Evolutionary conservation across 2,888 invertebrate species (phyloP).

Genomic region (Coronaproctus castanopsis): DNA sequence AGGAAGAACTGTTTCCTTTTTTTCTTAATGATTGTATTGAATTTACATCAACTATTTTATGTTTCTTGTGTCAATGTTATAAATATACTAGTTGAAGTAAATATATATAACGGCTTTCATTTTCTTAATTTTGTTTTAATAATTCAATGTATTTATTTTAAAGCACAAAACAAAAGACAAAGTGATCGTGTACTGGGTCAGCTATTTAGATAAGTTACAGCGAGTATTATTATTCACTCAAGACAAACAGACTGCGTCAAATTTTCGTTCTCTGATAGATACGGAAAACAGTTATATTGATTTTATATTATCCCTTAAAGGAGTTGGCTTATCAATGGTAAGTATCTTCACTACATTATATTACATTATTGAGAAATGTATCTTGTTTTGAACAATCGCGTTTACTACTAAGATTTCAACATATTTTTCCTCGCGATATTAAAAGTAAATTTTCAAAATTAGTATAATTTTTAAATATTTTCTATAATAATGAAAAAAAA

Average conservation of each 20-base stretch:
- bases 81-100: too few relatives aligned
- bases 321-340: constrained; percentile 40
- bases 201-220: constrained; percentile 53
- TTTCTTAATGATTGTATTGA: too few relatives aligned
- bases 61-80: too few relatives aligned
- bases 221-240: constrained; percentile 54
- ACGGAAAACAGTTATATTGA: constrained; percentile 47
- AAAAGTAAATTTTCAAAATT: too few relatives aligned
- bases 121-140: too few relatives aligned
- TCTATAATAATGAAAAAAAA: not conserved
- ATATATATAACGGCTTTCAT: too few relatives aligned
- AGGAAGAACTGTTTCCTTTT: too few relatives aligned
- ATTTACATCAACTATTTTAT: too few relatives aligned
- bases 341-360: constrained; percentile 14
- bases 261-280: constrained; percentile 36
- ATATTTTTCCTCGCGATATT: constrained; percentile 6
- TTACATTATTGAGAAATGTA: too few relatives aligned
- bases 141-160: too few relatives aligned
- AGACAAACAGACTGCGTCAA: constrained; percentile 45
- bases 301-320: constrained; percentile 44
- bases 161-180: constrained; percentile 52
- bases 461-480: too few relatives aligned
- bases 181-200: constrained; percentile 59
- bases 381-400: not conserved
- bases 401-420: not conserved